These are phyloP conservation scores for Potamarius usumacintae DNA, from an alignment of 2,113 vertebrate genomes.

Conservation along the genomic window DNA sequence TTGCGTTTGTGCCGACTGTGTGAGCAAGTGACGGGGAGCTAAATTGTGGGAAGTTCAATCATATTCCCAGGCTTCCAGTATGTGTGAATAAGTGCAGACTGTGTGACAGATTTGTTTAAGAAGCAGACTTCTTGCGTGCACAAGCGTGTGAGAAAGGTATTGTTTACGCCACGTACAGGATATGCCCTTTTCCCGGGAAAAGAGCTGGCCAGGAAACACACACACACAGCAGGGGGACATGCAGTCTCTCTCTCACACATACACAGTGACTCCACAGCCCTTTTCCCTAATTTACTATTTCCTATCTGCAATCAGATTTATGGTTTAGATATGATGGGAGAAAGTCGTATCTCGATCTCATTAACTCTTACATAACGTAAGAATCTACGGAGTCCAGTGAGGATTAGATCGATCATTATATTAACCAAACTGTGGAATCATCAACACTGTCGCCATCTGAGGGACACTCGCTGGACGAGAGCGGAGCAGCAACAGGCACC, in stretches of 20 bases:
- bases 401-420: not conserved
- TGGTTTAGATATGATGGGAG: not conserved
- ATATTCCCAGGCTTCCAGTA: slow-evolving; percentile 33
- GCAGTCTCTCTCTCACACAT: not conserved
- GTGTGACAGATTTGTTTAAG: slow-evolving; percentile 32
- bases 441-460: not conserved
- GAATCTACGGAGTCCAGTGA: not conserved
- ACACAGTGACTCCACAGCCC: slow-evolving; percentile 46
- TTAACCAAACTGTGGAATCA: not conserved
- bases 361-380: too few relatives aligned
- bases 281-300: slow-evolving; percentile 61
- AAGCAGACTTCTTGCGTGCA: slow-evolving; percentile 61
- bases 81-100: slow-evolving; percentile 4
- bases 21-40: not conserved
- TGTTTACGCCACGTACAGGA: slow-evolving; percentile 77
- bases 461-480: not conserved
- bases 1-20: not conserved
- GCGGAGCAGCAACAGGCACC: not conserved
- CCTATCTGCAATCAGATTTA: not conserved
- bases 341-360: not conserved
- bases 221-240: slow-evolving; percentile 55
- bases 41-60: not conserved
- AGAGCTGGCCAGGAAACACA: slow-evolving; percentile 68
- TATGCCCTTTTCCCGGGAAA: slow-evolving; percentile 76
- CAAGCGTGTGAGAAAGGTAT: slow-evolving; percentile 73